A percentile compares a stretch with the other conserved stretches of the same genome.
These are phyloP conservation scores for Eurytoma californica DNA, from an alignment of 2,888 invertebrate species.

Conservation along the genomic window DNA sequence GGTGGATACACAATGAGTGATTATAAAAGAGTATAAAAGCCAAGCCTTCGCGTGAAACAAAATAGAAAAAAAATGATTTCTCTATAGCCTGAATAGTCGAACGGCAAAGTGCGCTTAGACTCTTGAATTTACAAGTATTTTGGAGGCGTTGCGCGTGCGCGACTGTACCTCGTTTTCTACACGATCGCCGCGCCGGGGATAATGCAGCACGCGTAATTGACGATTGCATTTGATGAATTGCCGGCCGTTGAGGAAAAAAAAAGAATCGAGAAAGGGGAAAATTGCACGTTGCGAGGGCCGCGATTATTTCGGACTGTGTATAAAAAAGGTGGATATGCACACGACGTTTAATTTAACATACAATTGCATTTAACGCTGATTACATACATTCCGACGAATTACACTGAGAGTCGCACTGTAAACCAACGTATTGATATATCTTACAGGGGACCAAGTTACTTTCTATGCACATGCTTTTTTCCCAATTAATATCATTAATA, in stretches of 20 bases:
- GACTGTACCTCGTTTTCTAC: slow-evolving; percentile 20
- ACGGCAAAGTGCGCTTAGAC: slow-evolving; percentile 41
- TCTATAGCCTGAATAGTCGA: slow-evolving; percentile 10
- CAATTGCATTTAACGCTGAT: slow-evolving; percentile 43
- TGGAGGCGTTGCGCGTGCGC: slow-evolving; percentile 27
- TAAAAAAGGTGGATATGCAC: neutral
- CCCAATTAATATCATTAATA: neutral
- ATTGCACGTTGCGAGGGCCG: neutral
- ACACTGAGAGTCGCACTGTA: slow-evolving; percentile 47
- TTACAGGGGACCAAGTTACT: slow-evolving; percentile 51
- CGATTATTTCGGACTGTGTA: neutral
- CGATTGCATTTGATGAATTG: slow-evolving; percentile 28
- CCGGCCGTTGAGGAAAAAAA: slow-evolving; percentile 1
- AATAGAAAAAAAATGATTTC: neutral
- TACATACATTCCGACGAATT: slow-evolving; percentile 46
- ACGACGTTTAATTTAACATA: slow-evolving; percentile 9
- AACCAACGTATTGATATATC: slow-evolving; percentile 17
- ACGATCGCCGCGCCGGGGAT: slow-evolving; percentile 14
- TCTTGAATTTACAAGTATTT: slow-evolving; percentile 35
- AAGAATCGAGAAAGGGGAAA: neutral
- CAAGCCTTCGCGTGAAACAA: neutral
- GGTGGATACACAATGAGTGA: neutral
- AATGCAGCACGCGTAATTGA: slow-evolving; percentile 3
- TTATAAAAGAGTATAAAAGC: neutral
- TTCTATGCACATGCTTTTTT: neutral